Conservation (phyloP, 2,797 vertebrate genomes). For the Adrianichthys oophorus region DNA sequence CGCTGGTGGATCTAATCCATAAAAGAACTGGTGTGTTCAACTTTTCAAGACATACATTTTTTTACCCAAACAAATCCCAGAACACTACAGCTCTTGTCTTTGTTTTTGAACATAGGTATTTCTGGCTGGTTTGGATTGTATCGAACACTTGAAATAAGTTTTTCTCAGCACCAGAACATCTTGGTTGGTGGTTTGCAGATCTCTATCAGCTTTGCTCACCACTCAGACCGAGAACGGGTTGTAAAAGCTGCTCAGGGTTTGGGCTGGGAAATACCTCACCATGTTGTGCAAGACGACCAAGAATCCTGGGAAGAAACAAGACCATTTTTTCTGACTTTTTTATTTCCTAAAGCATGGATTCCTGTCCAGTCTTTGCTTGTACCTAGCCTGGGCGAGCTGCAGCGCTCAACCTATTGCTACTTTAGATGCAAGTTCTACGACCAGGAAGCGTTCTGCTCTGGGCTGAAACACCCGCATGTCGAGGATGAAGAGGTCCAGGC, state of each 20-base stretch:
- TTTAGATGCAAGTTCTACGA: conserved; percentile 90
- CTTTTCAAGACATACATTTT: neutral
- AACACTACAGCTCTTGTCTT: neutral
- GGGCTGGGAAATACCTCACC: conserved; percentile 76
- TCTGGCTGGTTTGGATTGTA: conserved; percentile 90
- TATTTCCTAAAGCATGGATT: conserved; percentile 86
- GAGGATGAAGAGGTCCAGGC: conserved; percentile 59
- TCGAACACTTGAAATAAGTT: conserved; percentile 55
- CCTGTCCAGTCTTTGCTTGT: conserved; percentile 84
- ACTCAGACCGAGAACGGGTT: conserved; percentile 84
- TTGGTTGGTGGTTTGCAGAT: conserved; percentile 90
- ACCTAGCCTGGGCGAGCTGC: conserved; percentile 76
- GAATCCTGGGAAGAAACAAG: conserved; percentile 34
- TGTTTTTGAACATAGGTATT: conserved; percentile 76
- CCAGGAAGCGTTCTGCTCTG: conserved; percentile 83
- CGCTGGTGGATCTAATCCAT: conserved; percentile 69
- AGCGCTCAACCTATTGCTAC: conserved; percentile 86
- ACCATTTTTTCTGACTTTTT: conserved; percentile 74
- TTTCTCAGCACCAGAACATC: conserved; percentile 58
- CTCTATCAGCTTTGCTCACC: conserved; percentile 83
- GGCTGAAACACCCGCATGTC: conserved; percentile 80
- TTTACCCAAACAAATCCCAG: neutral
- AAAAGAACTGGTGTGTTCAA: conserved; percentile 76
- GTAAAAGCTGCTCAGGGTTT: conserved; percentile 81
- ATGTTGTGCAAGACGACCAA: conserved; percentile 40